Evolutionary conservation across 1,140 invertebrate genomes (phyloP).

Genomic region (Camponotus floridanus): DNA sequence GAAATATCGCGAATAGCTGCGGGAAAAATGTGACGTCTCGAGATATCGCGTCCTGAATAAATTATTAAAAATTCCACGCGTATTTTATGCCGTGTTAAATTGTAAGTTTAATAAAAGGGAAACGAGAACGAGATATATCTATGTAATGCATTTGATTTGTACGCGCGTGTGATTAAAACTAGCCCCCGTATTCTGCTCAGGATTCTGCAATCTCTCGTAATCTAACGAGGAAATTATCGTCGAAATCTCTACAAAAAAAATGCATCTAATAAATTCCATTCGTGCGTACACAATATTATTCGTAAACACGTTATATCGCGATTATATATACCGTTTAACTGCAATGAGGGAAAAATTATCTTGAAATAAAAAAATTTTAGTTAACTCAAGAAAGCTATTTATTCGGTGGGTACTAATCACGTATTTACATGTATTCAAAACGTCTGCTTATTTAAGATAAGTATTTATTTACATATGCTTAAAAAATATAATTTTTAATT

Average conservation of each 20-base stretch:
- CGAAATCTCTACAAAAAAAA: not conserved
- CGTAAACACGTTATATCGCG: not conserved
- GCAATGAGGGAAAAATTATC: too few relatives aligned
- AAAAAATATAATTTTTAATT: too few relatives aligned
- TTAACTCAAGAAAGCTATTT: too few relatives aligned
- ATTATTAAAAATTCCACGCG: not conserved
- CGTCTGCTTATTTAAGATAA: too few relatives aligned
- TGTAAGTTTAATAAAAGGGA: not conserved
- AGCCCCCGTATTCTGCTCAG: not conserved
- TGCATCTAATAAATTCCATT: not conserved
- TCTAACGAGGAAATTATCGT: not conserved
- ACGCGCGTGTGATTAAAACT: not conserved
- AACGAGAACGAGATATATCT: not conserved
- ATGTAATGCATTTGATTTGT: not conserved
- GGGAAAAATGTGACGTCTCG: not conserved
- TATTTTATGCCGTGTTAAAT: not conserved
- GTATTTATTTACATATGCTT: too few relatives aligned
- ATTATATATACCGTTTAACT: slow-evolving; percentile 19
- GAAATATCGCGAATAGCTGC: not conserved
- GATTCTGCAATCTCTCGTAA: not conserved
- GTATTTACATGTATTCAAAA: too few relatives aligned
- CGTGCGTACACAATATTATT: slow-evolving; percentile 1
- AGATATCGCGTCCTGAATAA: not conserved
- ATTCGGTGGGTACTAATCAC: too few relatives aligned
- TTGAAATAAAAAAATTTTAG: too few relatives aligned